Evolutionary conservation across 1,140 invertebrate genomes (phyloP).

Genomic region (Ridgeia piscesae): DNA sequence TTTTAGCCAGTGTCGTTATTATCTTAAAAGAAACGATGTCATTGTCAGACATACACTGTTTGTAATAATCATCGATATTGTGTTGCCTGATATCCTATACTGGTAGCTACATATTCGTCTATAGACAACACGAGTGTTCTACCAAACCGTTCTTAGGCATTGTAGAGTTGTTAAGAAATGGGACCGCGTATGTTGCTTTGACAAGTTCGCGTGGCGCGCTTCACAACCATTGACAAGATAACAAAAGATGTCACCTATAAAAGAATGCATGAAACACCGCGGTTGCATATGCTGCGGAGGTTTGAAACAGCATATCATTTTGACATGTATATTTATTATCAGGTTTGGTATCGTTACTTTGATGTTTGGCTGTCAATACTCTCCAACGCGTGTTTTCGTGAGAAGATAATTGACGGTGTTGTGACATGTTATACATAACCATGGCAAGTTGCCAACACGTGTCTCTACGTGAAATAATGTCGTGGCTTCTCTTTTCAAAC

Average conservation of each 20-base stretch:
- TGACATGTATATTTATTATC: not conserved
- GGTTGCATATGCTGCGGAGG: no score
- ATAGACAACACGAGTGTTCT: not conserved
- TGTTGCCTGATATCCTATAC: not conserved
- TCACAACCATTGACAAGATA: no score
- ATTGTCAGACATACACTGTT: not conserved
- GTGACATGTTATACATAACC: no score
- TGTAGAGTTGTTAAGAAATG: not conserved
- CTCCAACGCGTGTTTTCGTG: not conserved
- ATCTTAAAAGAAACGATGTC: not conserved
- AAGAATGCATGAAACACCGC: no score
- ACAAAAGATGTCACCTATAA: no score
- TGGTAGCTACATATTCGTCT: not conserved
- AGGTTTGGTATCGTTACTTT: not conserved
- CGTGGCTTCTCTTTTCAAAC: no score
- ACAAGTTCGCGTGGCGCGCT: no score
- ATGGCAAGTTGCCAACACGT: no score
- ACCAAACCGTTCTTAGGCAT: not conserved
- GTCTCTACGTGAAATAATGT: no score
- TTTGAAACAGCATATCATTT: no score
- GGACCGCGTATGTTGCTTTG: no score
- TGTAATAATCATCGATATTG: not conserved
- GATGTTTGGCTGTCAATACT: not conserved
- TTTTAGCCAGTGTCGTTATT: not conserved
- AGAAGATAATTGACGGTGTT: not conserved